These are phyloP conservation scores for Manduca sexta DNA, from an alignment of 1,140 invertebrate genomes.

Conservation along the genomic window DNA sequence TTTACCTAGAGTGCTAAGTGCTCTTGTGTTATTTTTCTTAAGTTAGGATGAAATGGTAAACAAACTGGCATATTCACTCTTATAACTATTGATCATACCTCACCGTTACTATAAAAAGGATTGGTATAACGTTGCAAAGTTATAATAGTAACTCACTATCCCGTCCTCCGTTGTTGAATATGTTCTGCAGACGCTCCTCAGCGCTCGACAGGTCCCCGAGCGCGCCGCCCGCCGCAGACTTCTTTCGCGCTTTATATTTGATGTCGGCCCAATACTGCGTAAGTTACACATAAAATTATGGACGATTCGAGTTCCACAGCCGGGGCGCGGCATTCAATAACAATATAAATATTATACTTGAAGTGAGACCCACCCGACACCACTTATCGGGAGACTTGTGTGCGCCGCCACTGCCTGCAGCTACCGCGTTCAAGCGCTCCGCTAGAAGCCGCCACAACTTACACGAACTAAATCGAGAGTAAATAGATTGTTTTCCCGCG, in stretches of 20 bases:
- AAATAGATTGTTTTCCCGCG: constrained; percentile 58
- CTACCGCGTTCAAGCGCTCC: constrained; percentile 56
- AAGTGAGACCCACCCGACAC: constrained; percentile 36
- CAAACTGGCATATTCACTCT: too few species aligned
- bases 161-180: constrained; percentile 23
- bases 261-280: constrained; percentile 64
- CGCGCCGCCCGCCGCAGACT: constrained; percentile 47
- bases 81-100: too few species aligned
- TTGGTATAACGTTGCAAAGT: too few species aligned
- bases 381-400: constrained; percentile 59
- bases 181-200: constrained; percentile 50
- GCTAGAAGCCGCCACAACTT: constrained; percentile 61
- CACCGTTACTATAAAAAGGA: too few species aligned
- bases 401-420: constrained; percentile 44
- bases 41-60: too few species aligned
- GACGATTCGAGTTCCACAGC: too few species aligned
- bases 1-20: too few species aligned
- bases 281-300: neutral
- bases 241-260: constrained; percentile 61
- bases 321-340: too few species aligned
- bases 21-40: too few species aligned
- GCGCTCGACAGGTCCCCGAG: constrained; percentile 49
- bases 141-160: constrained; percentile 9
- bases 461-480: constrained; percentile 56
- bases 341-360: too few species aligned